These are phyloP conservation scores for Glaucidium brasilianum DNA, from an alignment of 2,113 vertebrate genomes.

Conservation along the genomic window DNA sequence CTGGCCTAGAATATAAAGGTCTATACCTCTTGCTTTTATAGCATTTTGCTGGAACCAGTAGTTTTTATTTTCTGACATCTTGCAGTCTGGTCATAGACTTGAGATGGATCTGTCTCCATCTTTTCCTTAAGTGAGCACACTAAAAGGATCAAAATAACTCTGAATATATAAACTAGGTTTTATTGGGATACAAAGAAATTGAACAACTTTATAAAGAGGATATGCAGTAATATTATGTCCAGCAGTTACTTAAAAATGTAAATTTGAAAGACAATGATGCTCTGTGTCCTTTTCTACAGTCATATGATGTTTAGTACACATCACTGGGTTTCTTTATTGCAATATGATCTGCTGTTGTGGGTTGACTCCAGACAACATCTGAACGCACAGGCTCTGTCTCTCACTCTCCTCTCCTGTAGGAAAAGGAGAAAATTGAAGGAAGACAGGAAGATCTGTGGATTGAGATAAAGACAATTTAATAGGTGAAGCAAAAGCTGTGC, in stretches of 20 bases:
- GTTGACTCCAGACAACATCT: background rate
- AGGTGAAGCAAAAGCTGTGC: background rate
- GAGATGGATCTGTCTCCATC: background rate
- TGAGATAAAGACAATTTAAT: background rate
- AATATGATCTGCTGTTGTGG: background rate
- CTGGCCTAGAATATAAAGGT: background rate
- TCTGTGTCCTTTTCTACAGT: background rate
- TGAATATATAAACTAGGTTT: background rate
- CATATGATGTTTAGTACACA: background rate
- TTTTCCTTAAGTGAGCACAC: background rate
- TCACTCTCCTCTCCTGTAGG: background rate
- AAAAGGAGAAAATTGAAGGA: background rate
- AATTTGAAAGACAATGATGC: background rate
- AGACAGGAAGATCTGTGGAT: background rate
- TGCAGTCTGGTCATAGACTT: background rate
- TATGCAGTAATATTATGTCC: background rate
- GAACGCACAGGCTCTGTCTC: background rate
- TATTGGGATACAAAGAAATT: background rate
- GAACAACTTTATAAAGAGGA: background rate
- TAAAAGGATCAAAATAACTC: background rate
- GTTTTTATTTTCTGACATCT: background rate
- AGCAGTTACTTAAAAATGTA: background rate
- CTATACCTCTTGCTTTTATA: background rate
- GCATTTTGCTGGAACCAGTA: background rate
- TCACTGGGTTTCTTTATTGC: background rate